Evolutionary conservation across 1,140 invertebrate species (phyloP), one percentile per base, ranked within the genome.

Genomic region (Drosophila albomicans): DNA sequence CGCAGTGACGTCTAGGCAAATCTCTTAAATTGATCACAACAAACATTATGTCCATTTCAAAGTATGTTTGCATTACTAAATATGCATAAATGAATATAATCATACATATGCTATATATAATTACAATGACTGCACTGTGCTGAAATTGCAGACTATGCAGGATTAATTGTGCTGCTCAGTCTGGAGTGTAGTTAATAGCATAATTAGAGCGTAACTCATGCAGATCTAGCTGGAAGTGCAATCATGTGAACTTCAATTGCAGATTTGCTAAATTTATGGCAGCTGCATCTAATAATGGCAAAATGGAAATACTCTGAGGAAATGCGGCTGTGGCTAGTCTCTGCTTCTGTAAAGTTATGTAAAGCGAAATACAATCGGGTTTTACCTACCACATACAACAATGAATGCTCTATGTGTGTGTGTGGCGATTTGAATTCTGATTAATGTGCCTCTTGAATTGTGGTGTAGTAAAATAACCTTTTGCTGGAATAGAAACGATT

Each of bases 401-500:
- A 57, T 32, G n/a, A 2, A 11, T 48, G 46, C 46, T 13, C 6
- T 16, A 13, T 32, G 28, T 32, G 28, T 32, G 28, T 32, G 11
- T 32, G 15, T 11, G 10, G 10, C 1, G 16, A 58, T 43, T 25
- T 25, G 43, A 66, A 46, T 57, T 32, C 52, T 35, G 51, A 30
- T 66, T 7, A 16, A 57, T 51, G 43, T 13, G 16, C 1, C 35
- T 58, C 11, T 10, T 35, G 28, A 35, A 54, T 45, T 43, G 49
- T 8, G 38, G 16, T 28, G 16, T 28, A 7, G 11, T 43, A 32
- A 48, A 61, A 35, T 62, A 5, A 15, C 45, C 15, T 10, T 16
- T 11, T 35, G 28, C 35, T 3, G 13, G 43, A 56, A 38, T 10
- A 38, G 35, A 41, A 58, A 30, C 73, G 45, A 54, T 71, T 71